Base-by-base conservation (phyloP, 2,888 invertebrate genomes). In the Idaea biselata region DNA sequence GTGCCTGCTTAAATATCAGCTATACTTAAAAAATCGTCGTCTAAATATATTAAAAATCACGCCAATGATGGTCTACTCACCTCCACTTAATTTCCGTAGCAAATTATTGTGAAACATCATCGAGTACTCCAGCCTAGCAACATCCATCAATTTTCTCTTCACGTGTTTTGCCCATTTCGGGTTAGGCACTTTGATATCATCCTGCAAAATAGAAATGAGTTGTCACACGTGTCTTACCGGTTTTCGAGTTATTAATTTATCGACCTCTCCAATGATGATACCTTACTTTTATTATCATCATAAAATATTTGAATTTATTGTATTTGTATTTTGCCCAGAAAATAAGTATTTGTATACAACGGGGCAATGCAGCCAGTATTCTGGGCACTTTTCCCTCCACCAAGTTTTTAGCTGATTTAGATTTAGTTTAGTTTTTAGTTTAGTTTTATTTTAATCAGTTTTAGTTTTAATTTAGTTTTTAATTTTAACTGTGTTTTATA, bases 121-220 rank as follows among this genome's bases (percentile, higher is more conserved):
- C 8, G 93, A 89, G 67, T 94, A 94, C 68, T 94, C 93, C 65
- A 94, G 69, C 64, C 88, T 79, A 0, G 93, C 93, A 6, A 91
- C 82, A 53, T 93, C 90, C 80, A 86, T 84, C n/a, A 94, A 80
- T 83, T 87, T 87, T 78, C 93, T 92, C 62, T 93, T 83, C 1
- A 94, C 90, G 57, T 91, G 89, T 67, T 87, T 86, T 2, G 93
- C 91, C 94, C 94, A 94, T 75, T 89, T 86, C 7, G 94, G 94
- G 75, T 93, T 90, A 1, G 89, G 79, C 64, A 93, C 86, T 82
- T 93, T 93, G 61, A 93, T 88, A 58, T 93, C 91, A 44, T 88
- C 86, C 89, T 93, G 75, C 1, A 86, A 78, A 18, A 7, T 11
- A 67, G 58, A 60, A 14, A 18, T n/a, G 1, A 17, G 16, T 58